Base-by-base conservation (phyloP, 2,113 vertebrate genomes). In the Gallinago undulata region DNA sequence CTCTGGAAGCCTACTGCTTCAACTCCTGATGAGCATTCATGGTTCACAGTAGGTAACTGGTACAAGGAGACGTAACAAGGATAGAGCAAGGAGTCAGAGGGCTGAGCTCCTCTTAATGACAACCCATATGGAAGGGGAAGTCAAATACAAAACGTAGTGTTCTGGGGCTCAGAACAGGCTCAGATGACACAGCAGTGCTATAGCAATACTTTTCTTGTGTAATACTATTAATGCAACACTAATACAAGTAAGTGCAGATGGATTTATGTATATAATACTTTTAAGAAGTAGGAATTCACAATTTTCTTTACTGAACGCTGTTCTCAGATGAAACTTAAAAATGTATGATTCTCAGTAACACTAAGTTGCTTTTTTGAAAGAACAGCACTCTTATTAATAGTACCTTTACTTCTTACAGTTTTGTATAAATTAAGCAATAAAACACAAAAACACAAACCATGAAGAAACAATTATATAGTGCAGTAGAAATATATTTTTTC, bases 1-100 rank as follows among this genome's bases (percentile, higher is more conserved):
- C 66, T 41, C 51, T 72, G 69, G 86, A 95, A 82, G 86, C 83
- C 90, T 68, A 91, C 50, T 55, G 84, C 85, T 93, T 78, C 77
- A 84, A 50, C 45, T 94, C 84, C 80, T 95, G 94, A 96, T 93
- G 90, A 95, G 94, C 90, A 95, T 70, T 96, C 73, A 92, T 4
- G 18, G 31, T 11, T 84, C 96, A 82, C 94, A 89, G 95, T 45
- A 78, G 95, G 93, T 68, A 88, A 81, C 64, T 48, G 57, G 64
- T 56, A 93, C 73, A 89, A 94, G 88, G 81, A 87, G 89, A 84
- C 22, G 18, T 83, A 92, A 82, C 23, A 89, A 81, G 83, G 76
- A 73, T 7, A 64, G 73, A 93, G 66, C 33, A 31, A 92, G 70
- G 69, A 80, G 89, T 84, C 94, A 92, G 24, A 77, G 45, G 66